Conservation (phyloP, 2,797 vertebrate species). For the Botia kubotai region DNA sequence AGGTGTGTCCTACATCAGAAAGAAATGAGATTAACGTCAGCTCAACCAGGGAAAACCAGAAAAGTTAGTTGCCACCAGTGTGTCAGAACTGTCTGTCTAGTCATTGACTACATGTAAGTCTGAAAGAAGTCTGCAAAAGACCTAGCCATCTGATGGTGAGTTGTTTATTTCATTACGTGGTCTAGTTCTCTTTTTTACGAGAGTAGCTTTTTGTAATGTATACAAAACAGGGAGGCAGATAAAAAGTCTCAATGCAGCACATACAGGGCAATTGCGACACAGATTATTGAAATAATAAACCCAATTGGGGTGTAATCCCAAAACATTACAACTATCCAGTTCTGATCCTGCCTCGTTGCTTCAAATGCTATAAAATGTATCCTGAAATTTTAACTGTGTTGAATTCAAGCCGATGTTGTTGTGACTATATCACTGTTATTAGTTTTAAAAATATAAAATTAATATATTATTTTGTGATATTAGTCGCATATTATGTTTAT, state of each 20-base stretch:
- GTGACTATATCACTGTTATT: not conserved
- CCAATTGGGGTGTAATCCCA: no score
- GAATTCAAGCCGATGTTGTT: not conserved
- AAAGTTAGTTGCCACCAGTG: constrained; percentile 72
- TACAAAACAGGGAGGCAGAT: not conserved
- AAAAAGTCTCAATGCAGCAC: not conserved
- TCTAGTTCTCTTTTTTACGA: not conserved
- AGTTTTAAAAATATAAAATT: no score
- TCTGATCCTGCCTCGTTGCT: not conserved
- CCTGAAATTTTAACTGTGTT: not conserved
- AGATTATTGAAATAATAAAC: not conserved
- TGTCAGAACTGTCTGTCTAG: constrained; percentile 38
- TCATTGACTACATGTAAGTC: constrained; percentile 18
- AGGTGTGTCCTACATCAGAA: constrained; percentile 70
- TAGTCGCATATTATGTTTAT: not conserved
- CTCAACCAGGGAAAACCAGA: constrained; percentile 73
- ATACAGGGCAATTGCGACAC: not conserved
- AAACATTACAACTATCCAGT: not conserved
- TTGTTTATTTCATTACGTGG: constrained; percentile 13
- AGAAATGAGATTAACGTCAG: constrained; percentile 68
- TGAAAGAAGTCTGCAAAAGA: constrained; percentile 10
- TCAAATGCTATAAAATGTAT: not conserved
- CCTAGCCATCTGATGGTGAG: constrained; percentile 54
- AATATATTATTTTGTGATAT: not conserved
- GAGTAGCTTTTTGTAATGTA: not conserved